phyloP scores from a whole-genome alignment of 2,888 invertebrate genomes.

The Thymelicus lineola region DNA sequence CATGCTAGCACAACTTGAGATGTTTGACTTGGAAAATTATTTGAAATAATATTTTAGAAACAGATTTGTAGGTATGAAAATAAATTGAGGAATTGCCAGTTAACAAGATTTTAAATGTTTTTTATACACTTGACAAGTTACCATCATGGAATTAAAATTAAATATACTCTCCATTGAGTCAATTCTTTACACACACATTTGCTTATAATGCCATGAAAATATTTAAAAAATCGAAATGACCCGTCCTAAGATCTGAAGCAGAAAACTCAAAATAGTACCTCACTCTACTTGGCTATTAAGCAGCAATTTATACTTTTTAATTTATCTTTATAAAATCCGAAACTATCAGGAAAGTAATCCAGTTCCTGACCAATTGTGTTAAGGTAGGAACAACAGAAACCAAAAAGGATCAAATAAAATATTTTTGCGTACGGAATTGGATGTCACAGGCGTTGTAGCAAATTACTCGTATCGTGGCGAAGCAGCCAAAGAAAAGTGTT shows the following conservation, averaged over 20 bases:
- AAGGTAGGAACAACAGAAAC: background rate
- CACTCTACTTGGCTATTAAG: no score
- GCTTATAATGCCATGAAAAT: no score
- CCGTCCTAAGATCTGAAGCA: no score
- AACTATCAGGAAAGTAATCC: background rate
- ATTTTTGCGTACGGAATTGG: background rate
- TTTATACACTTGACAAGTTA: no score
- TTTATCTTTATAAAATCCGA: background rate
- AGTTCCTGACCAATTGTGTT: background rate
- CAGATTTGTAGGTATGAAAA: background rate
- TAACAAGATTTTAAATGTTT: no score
- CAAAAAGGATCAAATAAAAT: background rate
- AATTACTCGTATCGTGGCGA: conserved; percentile 10
- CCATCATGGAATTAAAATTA: no score
- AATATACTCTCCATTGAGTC: no score
- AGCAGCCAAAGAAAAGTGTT: background rate
- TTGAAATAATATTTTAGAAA: background rate
- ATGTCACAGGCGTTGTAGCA: conserved; percentile 8
- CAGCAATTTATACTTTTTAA: no score
- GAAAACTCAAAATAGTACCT: no score
- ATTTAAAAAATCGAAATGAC: no score
- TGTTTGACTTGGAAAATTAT: conserved; percentile 22
- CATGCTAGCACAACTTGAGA: conserved; percentile 11
- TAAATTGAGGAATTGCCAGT: no score
- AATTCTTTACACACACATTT: no score